Conservation (phyloP, 2,888 invertebrate species). For the Xestia rhomboidea region DNA sequence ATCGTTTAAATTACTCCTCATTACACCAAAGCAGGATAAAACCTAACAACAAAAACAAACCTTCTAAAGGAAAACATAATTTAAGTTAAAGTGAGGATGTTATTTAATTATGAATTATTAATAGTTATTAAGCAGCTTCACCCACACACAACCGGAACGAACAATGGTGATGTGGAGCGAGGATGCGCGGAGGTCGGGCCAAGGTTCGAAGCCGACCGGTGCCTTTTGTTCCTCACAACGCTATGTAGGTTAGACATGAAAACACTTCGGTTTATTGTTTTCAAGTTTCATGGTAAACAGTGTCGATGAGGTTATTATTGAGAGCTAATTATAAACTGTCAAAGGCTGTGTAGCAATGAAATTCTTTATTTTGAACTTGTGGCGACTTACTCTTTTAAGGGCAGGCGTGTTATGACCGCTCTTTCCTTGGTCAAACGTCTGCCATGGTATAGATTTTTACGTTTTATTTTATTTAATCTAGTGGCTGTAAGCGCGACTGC, state of each 20-base stretch:
- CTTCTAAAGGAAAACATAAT: conserved; percentile 20
- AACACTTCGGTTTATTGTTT: conserved; percentile 60
- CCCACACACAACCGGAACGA: conserved; percentile 72
- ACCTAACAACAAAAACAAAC: conserved; percentile 8
- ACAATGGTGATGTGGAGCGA: conserved; percentile 85
- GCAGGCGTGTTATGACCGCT: neutral
- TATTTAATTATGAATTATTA: conserved; percentile 60
- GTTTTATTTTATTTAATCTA: neutral
- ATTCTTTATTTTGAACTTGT: neutral
- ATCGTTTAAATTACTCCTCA: conserved; percentile 4
- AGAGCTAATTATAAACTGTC: conserved; percentile 8
- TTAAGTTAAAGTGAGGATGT: conserved; percentile 51
- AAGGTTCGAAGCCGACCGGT: conserved; percentile 82
- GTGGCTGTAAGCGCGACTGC: neutral
- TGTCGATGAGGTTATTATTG: conserved; percentile 25
- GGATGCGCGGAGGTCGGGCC: conserved; percentile 88
- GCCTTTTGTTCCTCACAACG: conserved; percentile 82
- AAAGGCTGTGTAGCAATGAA: neutral
- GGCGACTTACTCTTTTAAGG: neutral
- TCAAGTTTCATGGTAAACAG: conserved; percentile 50
- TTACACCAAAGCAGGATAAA: neutral
- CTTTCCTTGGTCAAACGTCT: neutral
- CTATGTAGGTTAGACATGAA: conserved; percentile 70
- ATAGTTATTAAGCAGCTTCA: conserved; percentile 50
- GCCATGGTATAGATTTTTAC: neutral